phyloP scores from a whole-genome alignment of 2,888 invertebrate genomes.

The Atethmia centrago region DNA sequence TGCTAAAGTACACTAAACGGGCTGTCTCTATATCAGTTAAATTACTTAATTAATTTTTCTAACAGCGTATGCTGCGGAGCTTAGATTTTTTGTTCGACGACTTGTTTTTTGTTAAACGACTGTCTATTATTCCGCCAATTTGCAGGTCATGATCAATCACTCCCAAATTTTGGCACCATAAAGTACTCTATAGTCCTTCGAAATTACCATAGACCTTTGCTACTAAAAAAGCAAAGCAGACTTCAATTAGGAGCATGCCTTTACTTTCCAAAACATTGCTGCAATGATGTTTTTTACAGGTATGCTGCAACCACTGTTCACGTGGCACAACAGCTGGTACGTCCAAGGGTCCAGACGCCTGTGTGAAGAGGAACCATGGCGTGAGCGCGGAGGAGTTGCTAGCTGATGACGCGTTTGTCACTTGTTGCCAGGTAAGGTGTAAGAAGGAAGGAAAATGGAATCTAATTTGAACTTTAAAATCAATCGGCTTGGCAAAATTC shows the following conservation, averaged over 20 bases:
- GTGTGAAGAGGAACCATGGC: slow-evolving; percentile 63
- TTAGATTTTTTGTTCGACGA: no score
- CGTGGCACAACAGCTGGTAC: slow-evolving; percentile 71
- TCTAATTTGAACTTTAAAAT: background rate
- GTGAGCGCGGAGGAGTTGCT: slow-evolving; percentile 78
- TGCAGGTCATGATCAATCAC: no score
- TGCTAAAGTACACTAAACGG: no score
- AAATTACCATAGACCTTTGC: background rate
- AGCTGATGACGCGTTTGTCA: slow-evolving; percentile 77
- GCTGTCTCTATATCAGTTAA: no score
- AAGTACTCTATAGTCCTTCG: background rate
- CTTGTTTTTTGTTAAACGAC: no score
- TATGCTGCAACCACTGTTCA: slow-evolving; percentile 82
- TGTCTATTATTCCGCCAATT: background rate
- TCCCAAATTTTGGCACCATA: background rate
- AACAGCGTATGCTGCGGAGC: no score
- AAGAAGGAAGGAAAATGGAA: background rate
- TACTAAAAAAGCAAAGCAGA: background rate
- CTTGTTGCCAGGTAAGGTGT: slow-evolving; percentile 81
- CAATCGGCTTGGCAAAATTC: background rate
- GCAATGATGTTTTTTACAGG: slow-evolving; percentile 65
- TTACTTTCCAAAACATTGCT: background rate
- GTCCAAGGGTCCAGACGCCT: slow-evolving; percentile 68
- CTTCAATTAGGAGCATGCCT: background rate
- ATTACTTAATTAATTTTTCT: no score